Conservation (phyloP, 2,113 vertebrate species). For the Leucopsar rothschildi region DNA sequence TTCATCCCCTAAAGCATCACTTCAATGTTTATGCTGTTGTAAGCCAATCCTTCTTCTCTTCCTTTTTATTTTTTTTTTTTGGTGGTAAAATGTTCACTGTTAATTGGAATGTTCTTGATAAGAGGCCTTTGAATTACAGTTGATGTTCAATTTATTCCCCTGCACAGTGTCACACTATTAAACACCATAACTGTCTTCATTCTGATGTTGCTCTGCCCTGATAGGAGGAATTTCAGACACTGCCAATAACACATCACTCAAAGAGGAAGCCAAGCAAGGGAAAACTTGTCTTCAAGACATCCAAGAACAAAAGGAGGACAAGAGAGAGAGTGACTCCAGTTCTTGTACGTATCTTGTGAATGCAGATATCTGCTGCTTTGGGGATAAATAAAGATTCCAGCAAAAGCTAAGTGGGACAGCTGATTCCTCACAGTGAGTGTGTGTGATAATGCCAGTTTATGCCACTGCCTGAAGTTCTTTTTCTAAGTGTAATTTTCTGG, state of each 20-base stretch:
- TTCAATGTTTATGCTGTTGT: not conserved
- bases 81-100: slow-evolving; percentile 5
- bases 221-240: slow-evolving; percentile 89
- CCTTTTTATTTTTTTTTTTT: not conserved
- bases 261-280: slow-evolving; percentile 85
- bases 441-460: not conserved
- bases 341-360: slow-evolving; percentile 78
- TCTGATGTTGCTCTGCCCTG: not conserved
- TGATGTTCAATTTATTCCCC: not conserved
- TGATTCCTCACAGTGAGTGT: not conserved
- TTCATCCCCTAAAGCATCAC: not conserved
- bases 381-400: not conserved
- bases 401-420: slow-evolving; percentile 1
- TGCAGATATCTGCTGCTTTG: not conserved
- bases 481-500: not conserved
- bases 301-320: slow-evolving; percentile 76
- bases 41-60: not conserved
- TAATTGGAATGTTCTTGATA: slow-evolving; percentile 26
- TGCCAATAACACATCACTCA: slow-evolving; percentile 86
- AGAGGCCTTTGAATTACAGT: slow-evolving; percentile 9
- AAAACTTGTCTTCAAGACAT: slow-evolving; percentile 72
- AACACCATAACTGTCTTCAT: not conserved
- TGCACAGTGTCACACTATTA: slow-evolving; percentile 15
- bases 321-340: slow-evolving; percentile 80
- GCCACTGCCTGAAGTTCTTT: not conserved